Conservation (phyloP, 1,140 invertebrate species). For the Tenebrio molitor region DNA sequence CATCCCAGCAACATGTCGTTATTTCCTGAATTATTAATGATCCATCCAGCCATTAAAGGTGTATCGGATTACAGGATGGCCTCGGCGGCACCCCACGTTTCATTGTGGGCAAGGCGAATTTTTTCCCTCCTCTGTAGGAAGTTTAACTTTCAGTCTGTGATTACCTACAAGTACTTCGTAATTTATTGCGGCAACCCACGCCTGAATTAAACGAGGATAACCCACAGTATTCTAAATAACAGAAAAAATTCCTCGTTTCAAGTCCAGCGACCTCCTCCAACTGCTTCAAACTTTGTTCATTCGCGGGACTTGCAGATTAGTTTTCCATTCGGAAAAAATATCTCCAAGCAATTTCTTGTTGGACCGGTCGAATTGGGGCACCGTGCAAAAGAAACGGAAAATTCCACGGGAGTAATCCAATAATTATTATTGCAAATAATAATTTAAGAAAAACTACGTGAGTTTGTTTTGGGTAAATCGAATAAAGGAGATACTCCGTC, state of each 20-base stretch:
- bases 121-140: not conserved
- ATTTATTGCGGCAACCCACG: slow-evolving; percentile 25
- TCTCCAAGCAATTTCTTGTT: not conserved
- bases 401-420: no score
- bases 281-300: not conserved
- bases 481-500: no score
- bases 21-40: slow-evolving; percentile 25
- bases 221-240: not conserved
- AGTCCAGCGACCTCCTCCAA: not conserved
- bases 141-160: slow-evolving; percentile 7
- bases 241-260: not conserved
- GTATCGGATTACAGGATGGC: not conserved
- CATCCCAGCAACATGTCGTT: not conserved
- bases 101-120: slow-evolving; percentile 4
- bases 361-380: not conserved
- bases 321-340: slow-evolving; percentile 15
- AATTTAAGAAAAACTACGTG: no score
- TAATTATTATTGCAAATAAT: no score
- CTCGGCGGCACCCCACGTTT: not conserved
- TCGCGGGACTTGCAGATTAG: not conserved
- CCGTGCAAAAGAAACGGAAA: no score
- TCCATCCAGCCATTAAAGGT: slow-evolving; percentile 5
- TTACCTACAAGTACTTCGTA: slow-evolving; percentile 14
- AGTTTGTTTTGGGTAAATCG: no score
- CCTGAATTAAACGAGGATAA: slow-evolving; percentile 8